A percentile compares a stretch with the other conserved stretches of the same genome.
Evolutionary conservation across 2,113 vertebrate genomes (phyloP).

Genomic region (Ornithorhynchus anatinus): DNA sequence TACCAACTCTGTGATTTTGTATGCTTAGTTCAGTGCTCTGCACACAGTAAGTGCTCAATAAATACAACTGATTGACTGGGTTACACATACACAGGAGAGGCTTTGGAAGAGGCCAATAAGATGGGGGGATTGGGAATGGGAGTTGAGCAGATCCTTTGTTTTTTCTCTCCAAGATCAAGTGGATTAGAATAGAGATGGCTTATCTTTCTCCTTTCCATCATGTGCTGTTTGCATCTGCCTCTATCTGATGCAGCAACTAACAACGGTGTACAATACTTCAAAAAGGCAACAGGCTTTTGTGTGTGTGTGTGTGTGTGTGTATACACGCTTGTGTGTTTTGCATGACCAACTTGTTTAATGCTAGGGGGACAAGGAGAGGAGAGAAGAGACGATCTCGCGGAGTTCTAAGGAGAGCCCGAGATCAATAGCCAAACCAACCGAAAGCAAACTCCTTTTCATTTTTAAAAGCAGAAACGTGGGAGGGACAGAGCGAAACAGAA

Average conservation of each 20-base stretch:
- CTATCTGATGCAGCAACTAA: constrained; percentile 17
- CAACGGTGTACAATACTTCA: constrained; percentile 34
- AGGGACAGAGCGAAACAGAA: not conserved
- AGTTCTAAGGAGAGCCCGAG: not conserved
- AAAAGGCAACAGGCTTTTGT: constrained; percentile 24
- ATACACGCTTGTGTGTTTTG: not conserved
- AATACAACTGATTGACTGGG: too few species aligned
- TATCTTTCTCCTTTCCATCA: constrained; percentile 19
- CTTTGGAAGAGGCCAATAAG: too few species aligned
- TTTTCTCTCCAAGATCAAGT: not conserved
- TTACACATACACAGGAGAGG: too few species aligned
- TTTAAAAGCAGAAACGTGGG: not conserved
- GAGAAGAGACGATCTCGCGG: not conserved
- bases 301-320: not conserved
- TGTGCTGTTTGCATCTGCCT: not conserved
- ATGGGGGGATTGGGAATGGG: too few species aligned
- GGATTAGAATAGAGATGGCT: not conserved
- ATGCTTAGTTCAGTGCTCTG: too few species aligned
- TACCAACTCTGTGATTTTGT: too few species aligned
- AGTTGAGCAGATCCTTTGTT: too few species aligned
- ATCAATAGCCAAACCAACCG: constrained; percentile 11
- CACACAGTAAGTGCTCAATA: too few species aligned
- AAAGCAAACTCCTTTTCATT: not conserved
- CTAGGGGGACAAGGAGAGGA: not conserved
- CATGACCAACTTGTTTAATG: not conserved